Conservation (phyloP, 2,888 invertebrate genomes). For the Coenonympha glycerion region DNA sequence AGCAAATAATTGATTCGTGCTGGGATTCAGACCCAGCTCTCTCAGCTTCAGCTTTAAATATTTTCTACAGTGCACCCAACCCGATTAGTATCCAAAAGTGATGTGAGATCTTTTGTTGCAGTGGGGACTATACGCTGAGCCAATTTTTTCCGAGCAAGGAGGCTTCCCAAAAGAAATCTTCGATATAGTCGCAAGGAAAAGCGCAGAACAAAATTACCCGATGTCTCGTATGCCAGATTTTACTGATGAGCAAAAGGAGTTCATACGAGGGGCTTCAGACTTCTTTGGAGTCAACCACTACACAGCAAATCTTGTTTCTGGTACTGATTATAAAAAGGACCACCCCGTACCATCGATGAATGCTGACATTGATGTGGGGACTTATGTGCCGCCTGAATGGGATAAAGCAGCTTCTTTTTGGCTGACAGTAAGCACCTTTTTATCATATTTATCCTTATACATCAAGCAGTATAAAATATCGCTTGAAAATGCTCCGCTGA, state of each 20-base stretch:
- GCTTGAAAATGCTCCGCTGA: too few relatives aligned
- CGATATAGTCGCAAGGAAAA: slow-evolving; percentile 52
- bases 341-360: slow-evolving; percentile 35
- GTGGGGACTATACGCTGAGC: slow-evolving; percentile 67
- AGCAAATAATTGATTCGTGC: too few relatives aligned
- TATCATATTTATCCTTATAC: too few relatives aligned
- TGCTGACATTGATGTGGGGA: slow-evolving; percentile 40
- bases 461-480: too few relatives aligned
- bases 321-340: slow-evolving; percentile 32
- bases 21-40: too few relatives aligned
- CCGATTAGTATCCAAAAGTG: background rate
- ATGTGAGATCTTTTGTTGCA: slow-evolving; percentile 29
- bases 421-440: slow-evolving; percentile 43
- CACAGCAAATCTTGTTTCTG: slow-evolving; percentile 52
- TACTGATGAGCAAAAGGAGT: slow-evolving; percentile 40
- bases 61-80: too few relatives aligned
- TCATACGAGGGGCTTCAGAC: slow-evolving; percentile 47
- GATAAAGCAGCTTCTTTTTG: slow-evolving; percentile 39
- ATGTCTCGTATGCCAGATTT: slow-evolving; percentile 42
- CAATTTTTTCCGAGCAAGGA: slow-evolving; percentile 66
- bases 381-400: slow-evolving; percentile 40
- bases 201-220: slow-evolving; percentile 40
- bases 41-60: too few relatives aligned
- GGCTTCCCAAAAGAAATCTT: slow-evolving; percentile 71
- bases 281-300: slow-evolving; percentile 81